Evolutionary conservation across 2,113 vertebrate species (phyloP).

Genomic region (Melanocharis versteri): DNA sequence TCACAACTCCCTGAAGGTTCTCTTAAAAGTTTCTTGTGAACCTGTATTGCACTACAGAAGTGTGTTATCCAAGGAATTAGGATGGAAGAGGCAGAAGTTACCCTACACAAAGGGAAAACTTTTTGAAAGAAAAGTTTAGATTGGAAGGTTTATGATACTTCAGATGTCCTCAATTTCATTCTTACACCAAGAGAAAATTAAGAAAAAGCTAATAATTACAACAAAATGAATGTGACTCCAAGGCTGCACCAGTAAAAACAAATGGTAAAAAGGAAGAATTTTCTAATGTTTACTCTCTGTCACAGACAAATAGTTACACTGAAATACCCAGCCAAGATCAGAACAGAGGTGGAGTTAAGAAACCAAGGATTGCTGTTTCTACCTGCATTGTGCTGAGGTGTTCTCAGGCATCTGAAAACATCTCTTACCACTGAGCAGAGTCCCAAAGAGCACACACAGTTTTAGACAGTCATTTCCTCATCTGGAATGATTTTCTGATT

Average conservation of each 20-base stretch:
- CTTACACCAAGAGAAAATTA: not conserved
- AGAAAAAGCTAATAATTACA: not conserved
- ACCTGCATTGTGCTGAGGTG: not conserved
- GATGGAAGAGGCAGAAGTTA: not conserved
- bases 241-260: conserved; percentile 46
- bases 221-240: conserved; percentile 8
- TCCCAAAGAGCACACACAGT: not conserved
- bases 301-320: conserved; percentile 59
- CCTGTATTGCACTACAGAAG: not conserved
- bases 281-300: conserved; percentile 47
- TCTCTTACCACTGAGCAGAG: not conserved
- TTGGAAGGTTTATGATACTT: not conserved
- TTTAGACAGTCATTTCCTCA: conserved; percentile 39
- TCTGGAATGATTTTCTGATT: conserved; percentile 50
- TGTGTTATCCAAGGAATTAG: not conserved
- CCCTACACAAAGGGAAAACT: rapidly evolving
- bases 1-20: not conserved
- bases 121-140: not conserved
- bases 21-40: not conserved
- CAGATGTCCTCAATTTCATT: not conserved
- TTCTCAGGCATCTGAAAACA: not conserved
- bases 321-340: conserved; percentile 45
- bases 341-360: conserved; percentile 45
- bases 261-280: conserved; percentile 54
- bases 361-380: not conserved